Evolutionary conservation across 2,113 vertebrate genomes (phyloP).

Genomic region (Sinosuthora webbiana): DNA sequence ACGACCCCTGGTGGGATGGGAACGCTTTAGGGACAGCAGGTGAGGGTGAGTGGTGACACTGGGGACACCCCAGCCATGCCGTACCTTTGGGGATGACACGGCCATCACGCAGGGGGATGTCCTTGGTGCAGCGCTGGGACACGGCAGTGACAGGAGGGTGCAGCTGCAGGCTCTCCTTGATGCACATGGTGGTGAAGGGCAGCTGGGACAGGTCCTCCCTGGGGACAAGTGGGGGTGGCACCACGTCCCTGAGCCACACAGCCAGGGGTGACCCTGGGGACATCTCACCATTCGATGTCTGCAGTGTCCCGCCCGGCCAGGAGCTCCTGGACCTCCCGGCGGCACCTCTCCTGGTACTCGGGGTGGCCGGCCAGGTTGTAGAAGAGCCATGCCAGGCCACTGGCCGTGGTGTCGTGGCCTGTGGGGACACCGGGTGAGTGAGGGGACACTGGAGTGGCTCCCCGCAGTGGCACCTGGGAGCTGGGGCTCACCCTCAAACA

Average conservation of each 20-base stretch:
- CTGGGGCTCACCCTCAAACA: not conserved
- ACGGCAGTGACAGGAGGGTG: slow-evolving; percentile 84
- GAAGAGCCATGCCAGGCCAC: not conserved
- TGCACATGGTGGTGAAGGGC: slow-evolving; percentile 94
- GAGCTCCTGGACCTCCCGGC: not conserved
- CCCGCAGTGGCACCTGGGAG: fast-evolving
- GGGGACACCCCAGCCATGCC: fast-evolving
- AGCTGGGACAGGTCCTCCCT: slow-evolving; percentile 88
- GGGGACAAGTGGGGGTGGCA: not conserved
- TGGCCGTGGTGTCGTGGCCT: not conserved
- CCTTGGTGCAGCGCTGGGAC: slow-evolving; percentile 80
- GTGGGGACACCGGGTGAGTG: not conserved
- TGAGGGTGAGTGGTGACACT: not conserved
- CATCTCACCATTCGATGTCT: not conserved
- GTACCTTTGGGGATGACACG: slow-evolving; percentile 81
- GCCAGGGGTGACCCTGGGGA: fast-evolving
- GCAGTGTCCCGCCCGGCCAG: not conserved
- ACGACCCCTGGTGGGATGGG: slow-evolving; percentile 71
- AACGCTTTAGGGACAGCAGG: not conserved
- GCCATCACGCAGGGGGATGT: slow-evolving; percentile 72
- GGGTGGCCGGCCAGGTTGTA: not conserved
- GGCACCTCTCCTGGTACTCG: not conserved
- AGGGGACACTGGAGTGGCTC: not conserved
- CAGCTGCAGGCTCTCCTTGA: slow-evolving; percentile 89
- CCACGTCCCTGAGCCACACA: fast-evolving